Base-by-base conservation (phyloP, 2,113 vertebrate species). In the Rhinogobius similis region DNA sequence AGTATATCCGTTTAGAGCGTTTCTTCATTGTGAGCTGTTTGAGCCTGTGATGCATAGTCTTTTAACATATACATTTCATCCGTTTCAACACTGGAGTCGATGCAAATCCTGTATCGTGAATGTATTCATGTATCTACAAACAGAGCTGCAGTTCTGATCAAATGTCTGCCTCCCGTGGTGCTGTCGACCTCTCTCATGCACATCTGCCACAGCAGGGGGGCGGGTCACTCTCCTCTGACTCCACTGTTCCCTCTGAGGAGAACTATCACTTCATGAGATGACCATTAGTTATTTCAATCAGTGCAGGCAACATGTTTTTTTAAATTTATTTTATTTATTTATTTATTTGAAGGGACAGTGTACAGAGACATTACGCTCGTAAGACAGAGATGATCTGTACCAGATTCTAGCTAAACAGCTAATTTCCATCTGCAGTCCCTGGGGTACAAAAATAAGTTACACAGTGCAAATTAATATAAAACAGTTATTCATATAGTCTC, bases 111-210 rank as follows among this genome's bases (percentile, higher is more conserved):
- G 78, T 89, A 68, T 66, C 75, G 73, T 78, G 58, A 80, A 83
- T 85, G 86, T 85, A 88, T 89, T 90, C 81, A 71, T 78, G 79
- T 89, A 86, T 82, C 66, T 55, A 77, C 72, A 77, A 76, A 79
- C 68, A 56, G 63, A 43, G 72, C 62, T 44, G 77, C 73, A 69
- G 73, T 68, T 85, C 85, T 82, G 85, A 88, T 86, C 72, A 85
- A 82, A 87, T 65, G 78, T 74, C 77, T 66, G 62, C 81, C 53
- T 48, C 78, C 78, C 69, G 75, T 81, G 74, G 70, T 72, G 67
- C 64, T 58, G 62, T 66, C 41, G 73, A 87, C 85, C 81, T 83
- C 77, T 75, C 74, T 76, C 75, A 52, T 21, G 23, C 63, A 52
- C 50, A 32, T 84, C 69, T 67, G 65, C 82, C 89, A 76, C 81